Evolutionary conservation across 2,113 vertebrate species (phyloP).

Genomic region (Rhynchopsitta pachyrhyncha): DNA sequence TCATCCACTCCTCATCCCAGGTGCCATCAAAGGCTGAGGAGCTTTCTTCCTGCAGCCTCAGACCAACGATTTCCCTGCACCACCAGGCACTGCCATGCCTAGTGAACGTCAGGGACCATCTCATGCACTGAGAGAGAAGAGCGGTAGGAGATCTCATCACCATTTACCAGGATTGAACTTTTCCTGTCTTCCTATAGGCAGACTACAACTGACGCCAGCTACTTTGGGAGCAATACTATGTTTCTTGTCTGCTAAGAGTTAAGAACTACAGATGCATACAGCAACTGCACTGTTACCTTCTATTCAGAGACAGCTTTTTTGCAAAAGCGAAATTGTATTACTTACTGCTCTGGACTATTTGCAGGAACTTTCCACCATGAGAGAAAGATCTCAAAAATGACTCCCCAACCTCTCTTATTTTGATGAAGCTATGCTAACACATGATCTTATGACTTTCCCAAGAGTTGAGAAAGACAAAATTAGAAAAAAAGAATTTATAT

Average conservation of each 20-base stretch:
- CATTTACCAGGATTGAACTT: neutral
- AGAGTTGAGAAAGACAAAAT: neutral
- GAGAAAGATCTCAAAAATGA: neutral
- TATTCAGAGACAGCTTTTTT: neutral
- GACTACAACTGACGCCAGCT: neutral
- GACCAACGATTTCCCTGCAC: rapidly evolving
- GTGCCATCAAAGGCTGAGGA: neutral
- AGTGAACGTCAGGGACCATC: neutral
- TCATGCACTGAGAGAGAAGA: neutral
- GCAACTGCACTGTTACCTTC: neutral
- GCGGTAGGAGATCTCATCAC: neutral
- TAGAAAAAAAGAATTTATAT: neutral
- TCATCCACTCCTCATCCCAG: neutral
- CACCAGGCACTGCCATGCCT: neutral
- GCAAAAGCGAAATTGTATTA: neutral
- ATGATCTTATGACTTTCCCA: neutral
- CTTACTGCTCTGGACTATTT: neutral
- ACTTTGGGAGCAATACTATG: neutral
- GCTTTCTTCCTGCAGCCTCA: neutral
- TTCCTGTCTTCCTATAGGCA: neutral
- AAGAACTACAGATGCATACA: neutral
- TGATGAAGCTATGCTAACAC: neutral
- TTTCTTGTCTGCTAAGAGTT: neutral
- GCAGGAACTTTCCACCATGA: neutral
- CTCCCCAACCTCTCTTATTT: neutral